phyloP scores from a whole-genome alignment of 35 echinoderm and acorn worm species.

The Stichopus chloronotus region DNA sequence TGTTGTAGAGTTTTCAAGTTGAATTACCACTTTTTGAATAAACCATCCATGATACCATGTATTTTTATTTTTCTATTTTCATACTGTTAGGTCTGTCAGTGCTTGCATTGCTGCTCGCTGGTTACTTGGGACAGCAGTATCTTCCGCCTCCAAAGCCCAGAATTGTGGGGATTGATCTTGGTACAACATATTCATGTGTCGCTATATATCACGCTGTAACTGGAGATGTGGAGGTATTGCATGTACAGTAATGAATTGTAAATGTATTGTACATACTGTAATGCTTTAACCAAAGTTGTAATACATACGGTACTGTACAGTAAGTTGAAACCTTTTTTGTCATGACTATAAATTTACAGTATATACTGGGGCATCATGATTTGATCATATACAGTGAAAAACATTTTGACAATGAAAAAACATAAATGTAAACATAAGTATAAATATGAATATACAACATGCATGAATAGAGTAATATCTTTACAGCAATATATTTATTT shows the following conservation, averaged over 20 bases:
- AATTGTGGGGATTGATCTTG: conserved; percentile 88
- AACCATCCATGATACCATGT: neutral
- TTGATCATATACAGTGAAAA: too few relatives aligned
- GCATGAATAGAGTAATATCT: too few relatives aligned
- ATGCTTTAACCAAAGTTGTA: neutral
- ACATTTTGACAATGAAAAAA: too few relatives aligned
- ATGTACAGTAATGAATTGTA: neutral
- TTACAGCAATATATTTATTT: too few relatives aligned
- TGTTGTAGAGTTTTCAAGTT: too few relatives aligned
- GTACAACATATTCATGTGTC: conserved; percentile 85
- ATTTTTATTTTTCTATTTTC: neutral
- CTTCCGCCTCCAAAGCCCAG: conserved; percentile 86
- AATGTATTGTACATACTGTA: neutral
- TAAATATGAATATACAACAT: too few relatives aligned
- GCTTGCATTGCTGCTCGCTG: conserved; percentile 74
- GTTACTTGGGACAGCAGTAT: conserved; percentile 85
- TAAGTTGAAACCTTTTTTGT: too few relatives aligned
- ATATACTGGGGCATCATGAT: too few relatives aligned
- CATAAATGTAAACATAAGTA: too few relatives aligned
- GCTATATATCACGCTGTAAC: conserved; percentile 91
- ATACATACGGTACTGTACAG: neutral
- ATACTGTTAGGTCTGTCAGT: conserved; percentile 63
- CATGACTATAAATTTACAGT: too few relatives aligned
- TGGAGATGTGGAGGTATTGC: conserved; percentile 78
- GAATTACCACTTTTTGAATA: neutral